Evolutionary conservation across 2,888 invertebrate genomes (phyloP).

Genomic region (Sinhomidia bicolor): DNA sequence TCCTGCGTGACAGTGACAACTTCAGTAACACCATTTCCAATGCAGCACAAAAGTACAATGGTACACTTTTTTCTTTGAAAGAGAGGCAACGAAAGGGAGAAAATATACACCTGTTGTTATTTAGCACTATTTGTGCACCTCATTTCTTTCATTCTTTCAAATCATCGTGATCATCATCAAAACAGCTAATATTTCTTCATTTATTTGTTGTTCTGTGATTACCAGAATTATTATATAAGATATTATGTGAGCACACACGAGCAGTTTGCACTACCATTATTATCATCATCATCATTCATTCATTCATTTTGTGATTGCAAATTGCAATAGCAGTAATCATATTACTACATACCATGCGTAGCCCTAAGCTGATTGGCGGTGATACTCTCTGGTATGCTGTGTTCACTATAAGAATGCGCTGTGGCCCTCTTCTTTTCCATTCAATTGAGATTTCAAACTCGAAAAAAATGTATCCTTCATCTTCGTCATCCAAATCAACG

Average conservation of each 20-base stretch:
- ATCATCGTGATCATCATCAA: slow-evolving; percentile 33
- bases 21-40: slow-evolving; percentile 8
- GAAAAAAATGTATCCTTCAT: slow-evolving; percentile 40
- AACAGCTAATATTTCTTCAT: slow-evolving; percentile 56
- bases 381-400: slow-evolving; percentile 32
- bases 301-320: neutral
- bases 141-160: slow-evolving; percentile 39
- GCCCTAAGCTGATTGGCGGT: slow-evolving; percentile 46
- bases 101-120: slow-evolving; percentile 36
- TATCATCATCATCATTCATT: slow-evolving; percentile 10
- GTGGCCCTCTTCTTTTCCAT: slow-evolving; percentile 29
- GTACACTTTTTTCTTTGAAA: slow-evolving; percentile 3
- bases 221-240: slow-evolving; percentile 14
- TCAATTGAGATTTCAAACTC: slow-evolving; percentile 37
- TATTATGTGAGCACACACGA: slow-evolving; percentile 39
- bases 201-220: neutral
- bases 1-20: slow-evolving; percentile 54
- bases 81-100: neutral
- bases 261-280: slow-evolving; percentile 37
- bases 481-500: slow-evolving; percentile 37
- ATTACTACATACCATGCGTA: neutral
- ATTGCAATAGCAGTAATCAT: slow-evolving; percentile 21
- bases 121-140: slow-evolving; percentile 33
- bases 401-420: neutral
- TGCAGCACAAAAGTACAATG: neutral